These are phyloP conservation scores for Triops cancriformis DNA, from an alignment of 1,140 invertebrate genomes.

Conservation along the genomic window DNA sequence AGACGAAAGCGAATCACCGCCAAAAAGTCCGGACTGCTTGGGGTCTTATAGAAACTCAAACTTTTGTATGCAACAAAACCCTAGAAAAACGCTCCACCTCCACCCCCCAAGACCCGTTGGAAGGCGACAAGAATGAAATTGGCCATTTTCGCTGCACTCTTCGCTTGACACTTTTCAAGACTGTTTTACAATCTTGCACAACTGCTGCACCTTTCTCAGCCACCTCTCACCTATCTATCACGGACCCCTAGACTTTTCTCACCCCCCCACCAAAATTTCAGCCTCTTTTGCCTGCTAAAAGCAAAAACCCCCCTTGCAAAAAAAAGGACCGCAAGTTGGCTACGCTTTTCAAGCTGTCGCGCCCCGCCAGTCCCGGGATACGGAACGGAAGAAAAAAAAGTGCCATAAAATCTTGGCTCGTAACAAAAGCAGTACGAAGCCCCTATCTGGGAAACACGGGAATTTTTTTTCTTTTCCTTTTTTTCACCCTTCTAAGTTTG, in stretches of 20 bases:
- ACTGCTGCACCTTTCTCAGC: background rate
- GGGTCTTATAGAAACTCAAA: background rate
- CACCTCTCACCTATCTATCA: background rate
- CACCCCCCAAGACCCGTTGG: too few relatives aligned
- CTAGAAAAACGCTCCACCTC: too few relatives aligned
- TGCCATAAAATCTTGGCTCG: background rate
- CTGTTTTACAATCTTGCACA: constrained; percentile 10
- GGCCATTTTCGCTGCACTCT: background rate
- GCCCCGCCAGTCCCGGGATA: background rate
- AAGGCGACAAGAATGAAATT: background rate
- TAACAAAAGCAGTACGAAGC: background rate
- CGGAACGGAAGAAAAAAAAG: background rate
- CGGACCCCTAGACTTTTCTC: background rate
- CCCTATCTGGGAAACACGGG: background rate
- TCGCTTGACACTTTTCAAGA: background rate
- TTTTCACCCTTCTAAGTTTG: background rate
- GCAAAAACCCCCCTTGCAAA: background rate
- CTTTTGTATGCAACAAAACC: too few relatives aligned
- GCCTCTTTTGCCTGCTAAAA: constrained; percentile 1
- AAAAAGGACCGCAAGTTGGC: background rate
- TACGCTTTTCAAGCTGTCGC: constrained; percentile 12
- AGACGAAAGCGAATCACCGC: background rate
- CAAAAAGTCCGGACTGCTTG: background rate
- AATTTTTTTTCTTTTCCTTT: background rate
- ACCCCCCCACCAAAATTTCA: background rate